A percentile compares a stretch with the other conserved stretches of the same genome.
Conservation (phyloP, 2,113 vertebrate species). For the Pangasianodon hypophthalmus region DNA sequence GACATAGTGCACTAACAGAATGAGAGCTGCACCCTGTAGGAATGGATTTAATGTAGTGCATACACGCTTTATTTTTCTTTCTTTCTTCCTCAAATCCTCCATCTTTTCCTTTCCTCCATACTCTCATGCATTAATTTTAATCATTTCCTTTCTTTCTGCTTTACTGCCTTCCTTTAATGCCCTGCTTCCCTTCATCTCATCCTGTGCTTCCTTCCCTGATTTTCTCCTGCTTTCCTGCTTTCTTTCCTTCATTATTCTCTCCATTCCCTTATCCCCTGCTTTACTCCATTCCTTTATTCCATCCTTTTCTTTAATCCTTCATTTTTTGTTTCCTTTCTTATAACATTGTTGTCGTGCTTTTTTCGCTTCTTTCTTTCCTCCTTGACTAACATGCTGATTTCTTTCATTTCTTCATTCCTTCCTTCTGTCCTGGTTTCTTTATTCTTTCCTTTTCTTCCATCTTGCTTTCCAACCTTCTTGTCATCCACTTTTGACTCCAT, state of each 20-base stretch:
- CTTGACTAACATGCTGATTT: not conserved
- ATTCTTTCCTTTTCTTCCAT: not conserved
- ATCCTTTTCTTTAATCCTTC: not conserved
- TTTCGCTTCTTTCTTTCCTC: not conserved
- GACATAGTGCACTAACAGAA: constrained; percentile 16
- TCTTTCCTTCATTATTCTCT: not conserved
- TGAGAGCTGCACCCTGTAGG: constrained; percentile 21
- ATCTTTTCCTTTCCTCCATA: not conserved
- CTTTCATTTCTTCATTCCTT: not conserved
- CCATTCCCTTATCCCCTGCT: not conserved
- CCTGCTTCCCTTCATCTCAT: not conserved
- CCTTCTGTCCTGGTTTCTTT: not conserved
- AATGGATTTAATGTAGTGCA: not conserved
- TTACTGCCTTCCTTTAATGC: not conserved
- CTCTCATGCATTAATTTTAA: not conserved
- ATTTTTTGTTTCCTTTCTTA: not conserved
- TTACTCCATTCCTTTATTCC: not conserved
- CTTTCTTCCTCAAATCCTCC: not conserved
- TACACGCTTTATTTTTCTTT: not conserved
- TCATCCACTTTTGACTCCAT: not conserved
- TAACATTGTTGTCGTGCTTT: not conserved
- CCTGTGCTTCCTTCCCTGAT: not conserved
- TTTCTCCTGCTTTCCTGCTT: not conserved
- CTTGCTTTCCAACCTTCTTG: not conserved
- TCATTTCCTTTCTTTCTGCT: not conserved